Conservation (phyloP, 2,888 invertebrate genomes). For the Pristionchus fissidentatus region DNA sequence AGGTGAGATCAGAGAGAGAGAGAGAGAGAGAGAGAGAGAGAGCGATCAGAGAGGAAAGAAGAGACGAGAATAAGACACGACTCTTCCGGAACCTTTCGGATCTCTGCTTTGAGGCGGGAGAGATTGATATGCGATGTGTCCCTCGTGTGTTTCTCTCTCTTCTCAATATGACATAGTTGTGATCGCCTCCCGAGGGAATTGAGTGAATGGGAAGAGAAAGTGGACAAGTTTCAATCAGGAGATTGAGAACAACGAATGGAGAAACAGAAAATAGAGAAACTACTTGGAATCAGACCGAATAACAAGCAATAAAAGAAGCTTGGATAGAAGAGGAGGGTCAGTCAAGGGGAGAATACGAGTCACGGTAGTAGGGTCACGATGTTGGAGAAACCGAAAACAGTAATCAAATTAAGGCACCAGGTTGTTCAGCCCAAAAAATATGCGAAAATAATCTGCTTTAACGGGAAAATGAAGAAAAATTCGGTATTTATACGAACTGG, state of each 20-base stretch:
- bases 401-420: neutral
- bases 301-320: neutral
- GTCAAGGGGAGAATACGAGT: no score
- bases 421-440: neutral
- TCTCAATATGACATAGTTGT: constrained; percentile 1
- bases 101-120: neutral
- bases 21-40: neutral
- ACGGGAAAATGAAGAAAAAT: neutral
- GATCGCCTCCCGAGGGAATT: neutral
- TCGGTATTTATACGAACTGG: neutral
- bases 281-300: neutral
- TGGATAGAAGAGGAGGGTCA: no score
- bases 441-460: neutral
- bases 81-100: neutral
- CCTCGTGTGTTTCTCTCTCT: constrained; percentile 2
- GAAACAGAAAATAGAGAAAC: neutral
- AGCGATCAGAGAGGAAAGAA: constrained; percentile 8
- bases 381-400: neutral
- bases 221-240: constrained; percentile 17
- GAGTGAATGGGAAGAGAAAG: neutral
- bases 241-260: constrained; percentile 18
- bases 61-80: neutral
- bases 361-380: no score
- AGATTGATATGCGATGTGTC: neutral
- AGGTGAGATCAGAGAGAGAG: neutral